Percentiles rank a stretch among this genome's conserved stretches.
Conservation (phyloP, 2,888 invertebrate genomes). For the Synanthedon vespiformis region DNA sequence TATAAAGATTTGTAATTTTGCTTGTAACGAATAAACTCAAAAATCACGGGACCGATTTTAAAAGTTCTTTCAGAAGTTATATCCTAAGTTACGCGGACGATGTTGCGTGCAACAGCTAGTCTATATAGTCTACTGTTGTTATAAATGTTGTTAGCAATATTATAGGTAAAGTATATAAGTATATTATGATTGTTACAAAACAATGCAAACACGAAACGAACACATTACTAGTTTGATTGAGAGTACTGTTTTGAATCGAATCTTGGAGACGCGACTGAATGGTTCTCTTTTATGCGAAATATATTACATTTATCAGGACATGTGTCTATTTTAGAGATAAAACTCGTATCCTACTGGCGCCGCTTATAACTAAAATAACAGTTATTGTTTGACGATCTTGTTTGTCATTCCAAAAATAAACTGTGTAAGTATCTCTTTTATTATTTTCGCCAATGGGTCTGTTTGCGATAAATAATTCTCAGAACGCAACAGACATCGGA, state of each 20-base stretch:
- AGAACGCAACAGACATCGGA: not conserved
- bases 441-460: not conserved
- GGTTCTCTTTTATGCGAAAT: slow-evolving; percentile 5
- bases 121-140: no score
- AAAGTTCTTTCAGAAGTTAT: no score
- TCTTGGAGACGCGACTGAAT: slow-evolving; percentile 3
- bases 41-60: no score
- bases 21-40: no score
- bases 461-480: not conserved
- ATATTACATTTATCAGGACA: slow-evolving; percentile 21
- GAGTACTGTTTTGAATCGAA: not conserved
- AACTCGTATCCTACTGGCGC: slow-evolving; percentile 30
- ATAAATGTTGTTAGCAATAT: no score
- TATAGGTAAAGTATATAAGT: no score
- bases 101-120: no score
- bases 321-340: slow-evolving; percentile 37
- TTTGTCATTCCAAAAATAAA: not conserved
- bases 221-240: slow-evolving; percentile 1
- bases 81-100: no score
- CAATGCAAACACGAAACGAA: not conserved
- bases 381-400: not conserved
- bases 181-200: no score
- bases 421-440: not conserved
- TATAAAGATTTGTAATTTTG: no score
- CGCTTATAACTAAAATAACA: slow-evolving; percentile 19